Base-by-base conservation (phyloP, 2,113 vertebrate species). In the Dasypus novemcinctus region DNA sequence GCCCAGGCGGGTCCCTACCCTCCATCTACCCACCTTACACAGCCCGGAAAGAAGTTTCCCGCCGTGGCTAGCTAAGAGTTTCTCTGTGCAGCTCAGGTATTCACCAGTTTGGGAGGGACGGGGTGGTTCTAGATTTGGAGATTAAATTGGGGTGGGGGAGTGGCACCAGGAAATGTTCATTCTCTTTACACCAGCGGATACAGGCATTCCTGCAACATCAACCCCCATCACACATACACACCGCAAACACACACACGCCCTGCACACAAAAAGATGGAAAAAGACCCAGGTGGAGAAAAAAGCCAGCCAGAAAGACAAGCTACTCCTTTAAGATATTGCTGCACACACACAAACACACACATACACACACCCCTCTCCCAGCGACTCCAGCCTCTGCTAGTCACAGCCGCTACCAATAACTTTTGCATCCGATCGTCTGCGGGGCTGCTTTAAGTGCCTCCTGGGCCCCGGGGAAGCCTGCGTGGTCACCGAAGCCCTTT, bases 21-120 rank as follows among this genome's bases (percentile, higher is more conserved):
- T 59, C 25, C 57, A 17, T 69, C 87, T 1, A 14, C 46, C 59
- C 90, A 49, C 90, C 93, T 72, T 38, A 25, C 64, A 23, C 52
- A 13, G 94, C 93, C 2, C 93, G 3, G 66, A 38, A 25, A 85
- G 96, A 97, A 97, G 84, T 97, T 97, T 97, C 92, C 91, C 91
- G 87, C 68, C 66, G 4, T 0, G 78, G 69, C 68, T 29, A 66
- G 57, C 54, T 17, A 1, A 15, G 96, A 97, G 92, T 96, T 92
- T 89, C 69, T n/a, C 85, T 0, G 64, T 2, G 94, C 93, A 33
- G 66, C 49, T 93, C 88, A 4, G 64, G 27, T 69, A 18, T 1
- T 21, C 54, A 66, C 79, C 81, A 29, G 92, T 41, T 46, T 61
- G 61, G 12, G 87, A 76, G 61, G 41, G 54, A 15, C 1, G 61